phyloP scores from a whole-genome alignment of 2,113 vertebrate genomes.

The Proteles cristata region DNA sequence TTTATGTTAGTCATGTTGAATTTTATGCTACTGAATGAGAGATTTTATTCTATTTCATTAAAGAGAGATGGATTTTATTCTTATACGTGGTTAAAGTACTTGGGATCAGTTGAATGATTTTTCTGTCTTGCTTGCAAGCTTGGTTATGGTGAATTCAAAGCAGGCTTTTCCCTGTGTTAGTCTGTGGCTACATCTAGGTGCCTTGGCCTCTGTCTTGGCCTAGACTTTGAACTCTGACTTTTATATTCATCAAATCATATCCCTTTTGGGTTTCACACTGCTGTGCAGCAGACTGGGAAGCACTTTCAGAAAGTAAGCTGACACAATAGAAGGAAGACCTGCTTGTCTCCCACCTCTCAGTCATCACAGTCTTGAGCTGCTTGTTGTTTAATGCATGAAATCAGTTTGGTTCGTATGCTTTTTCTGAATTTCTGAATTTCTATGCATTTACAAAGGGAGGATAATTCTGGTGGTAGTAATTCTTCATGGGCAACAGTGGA shows the following conservation, averaged over 20 bases:
- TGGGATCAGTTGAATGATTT: background rate
- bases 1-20: background rate
- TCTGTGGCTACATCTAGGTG: background rate
- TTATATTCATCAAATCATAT: background rate
- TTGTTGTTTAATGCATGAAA: background rate
- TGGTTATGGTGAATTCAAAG: background rate
- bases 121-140: background rate
- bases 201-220: background rate
- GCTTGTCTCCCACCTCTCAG: background rate
- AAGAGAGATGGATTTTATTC: background rate
- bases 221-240: background rate
- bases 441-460: background rate
- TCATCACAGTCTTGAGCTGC: background rate
- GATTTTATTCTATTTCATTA: background rate
- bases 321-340: rapidly evolving
- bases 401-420: background rate
- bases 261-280: background rate
- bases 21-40: background rate
- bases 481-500: background rate
- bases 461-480: background rate
- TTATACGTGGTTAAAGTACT: background rate
- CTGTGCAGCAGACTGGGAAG: background rate
- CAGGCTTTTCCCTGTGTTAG: background rate
- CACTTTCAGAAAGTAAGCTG: too few species aligned
- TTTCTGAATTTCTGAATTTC: background rate